Evolutionary conservation across 2,888 invertebrate species (phyloP).

Genomic region (Torymus tubicola): DNA sequence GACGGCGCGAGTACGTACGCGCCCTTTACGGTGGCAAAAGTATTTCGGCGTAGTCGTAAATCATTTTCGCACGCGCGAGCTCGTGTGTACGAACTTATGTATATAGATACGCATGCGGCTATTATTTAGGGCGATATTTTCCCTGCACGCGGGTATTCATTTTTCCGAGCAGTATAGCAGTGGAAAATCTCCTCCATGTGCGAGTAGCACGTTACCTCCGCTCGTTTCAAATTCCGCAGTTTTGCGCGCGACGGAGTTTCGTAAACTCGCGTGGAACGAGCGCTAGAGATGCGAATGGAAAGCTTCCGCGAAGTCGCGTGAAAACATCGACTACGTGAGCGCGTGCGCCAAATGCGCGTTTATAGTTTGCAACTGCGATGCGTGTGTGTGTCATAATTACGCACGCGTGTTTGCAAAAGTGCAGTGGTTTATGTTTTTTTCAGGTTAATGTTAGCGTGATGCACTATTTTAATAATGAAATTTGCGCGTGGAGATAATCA

Average conservation of each 20-base stretch:
- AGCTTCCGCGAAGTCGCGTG: conserved; percentile 32
- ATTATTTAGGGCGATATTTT: conserved; percentile 47
- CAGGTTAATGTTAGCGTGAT: too few relatives aligned
- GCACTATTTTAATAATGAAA: too few relatives aligned
- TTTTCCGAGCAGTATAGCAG: background rate
- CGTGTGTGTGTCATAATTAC: too few relatives aligned
- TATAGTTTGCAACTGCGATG: too few relatives aligned
- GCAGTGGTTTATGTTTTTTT: too few relatives aligned
- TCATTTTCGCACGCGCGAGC: conserved; percentile 10
- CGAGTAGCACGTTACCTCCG: too few relatives aligned
- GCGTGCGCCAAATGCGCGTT: background rate
- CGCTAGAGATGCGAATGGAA: background rate
- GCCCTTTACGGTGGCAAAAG: conserved; percentile 24
- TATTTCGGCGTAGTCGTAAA: conserved; percentile 44
- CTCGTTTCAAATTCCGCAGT: conserved; percentile 32
- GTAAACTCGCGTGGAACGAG: background rate
- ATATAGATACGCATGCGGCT: background rate
- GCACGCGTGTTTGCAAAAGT: too few relatives aligned
- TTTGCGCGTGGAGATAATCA: too few relatives aligned
- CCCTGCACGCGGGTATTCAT: background rate
- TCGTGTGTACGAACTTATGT: too few relatives aligned
- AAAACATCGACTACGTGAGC: conserved; percentile 7
- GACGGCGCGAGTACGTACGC: background rate
- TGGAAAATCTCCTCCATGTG: background rate
- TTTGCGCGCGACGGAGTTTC: background rate